Base-by-base conservation (phyloP, 1,140 invertebrate species). In the Lethrus apterus region DNA sequence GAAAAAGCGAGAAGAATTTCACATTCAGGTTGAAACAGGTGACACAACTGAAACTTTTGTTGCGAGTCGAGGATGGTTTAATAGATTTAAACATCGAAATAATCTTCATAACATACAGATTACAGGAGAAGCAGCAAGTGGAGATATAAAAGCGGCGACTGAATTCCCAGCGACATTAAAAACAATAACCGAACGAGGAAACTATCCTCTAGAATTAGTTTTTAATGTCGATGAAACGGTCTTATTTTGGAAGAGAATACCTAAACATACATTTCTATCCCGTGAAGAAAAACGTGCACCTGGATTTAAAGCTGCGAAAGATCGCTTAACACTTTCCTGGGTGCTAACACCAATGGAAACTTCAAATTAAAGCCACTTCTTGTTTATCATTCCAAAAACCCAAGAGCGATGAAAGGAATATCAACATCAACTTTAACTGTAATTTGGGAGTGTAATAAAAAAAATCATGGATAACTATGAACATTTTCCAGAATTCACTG, bases 241-340 rank as follows among this genome's bases (percentile, higher is more conserved):
- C 8, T 19, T 44, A 40, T 67, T 57, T 56, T 72, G 70, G 66
- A 73, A 71, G 56, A 69, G 56, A 52, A 67, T 73, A 63, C 66
- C 70, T 43, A 57, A 53, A 49, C 46, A 59, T 48, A 70, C 65
- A 30, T 70, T 58, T 55, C 62, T 69, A 48, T 56, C 58, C 8
- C 50, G 62, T 52, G 54, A 59, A 35, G 61, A 71, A 43, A 67
- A 68, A 42, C 55, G 14, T 15, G 17, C 21, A 9, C 17, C 26
- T 5, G 41, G 30, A 17, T 44, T 44, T 20, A 44, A 44, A 15
- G 11, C 24, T 19, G 24, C 41, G 10, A 18, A 19, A 36, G 34
- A 36, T 19, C 19, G 17, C n/a, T 20, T 36, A 21, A 36, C 34
- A 20, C 74, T 43, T 44, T 67, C 14, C 46, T 63, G 44, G 61